Percentiles rank a stretch among this genome's conserved stretches.
Evolutionary conservation across 2,113 vertebrate genomes (phyloP).

Genomic region (Pangasianodon gigas): DNA sequence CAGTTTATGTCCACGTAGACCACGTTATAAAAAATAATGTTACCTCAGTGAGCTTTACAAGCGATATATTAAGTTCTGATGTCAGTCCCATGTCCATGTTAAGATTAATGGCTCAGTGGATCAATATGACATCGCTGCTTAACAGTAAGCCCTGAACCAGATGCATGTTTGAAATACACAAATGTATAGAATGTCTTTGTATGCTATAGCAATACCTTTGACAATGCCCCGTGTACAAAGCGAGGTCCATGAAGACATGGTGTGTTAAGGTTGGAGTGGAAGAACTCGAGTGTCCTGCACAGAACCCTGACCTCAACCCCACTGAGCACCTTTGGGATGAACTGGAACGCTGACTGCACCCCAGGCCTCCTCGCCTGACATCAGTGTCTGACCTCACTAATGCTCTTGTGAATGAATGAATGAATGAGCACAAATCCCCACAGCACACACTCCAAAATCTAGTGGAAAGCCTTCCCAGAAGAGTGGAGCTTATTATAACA

Average conservation of each 20-base stretch:
- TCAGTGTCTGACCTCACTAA: neutral
- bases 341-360: neutral
- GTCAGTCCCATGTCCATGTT: neutral
- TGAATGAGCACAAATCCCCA: neutral
- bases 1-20: neutral
- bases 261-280: neutral
- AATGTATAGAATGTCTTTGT: neutral
- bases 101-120: neutral
- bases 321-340: neutral
- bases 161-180: neutral
- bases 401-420: neutral
- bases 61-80: neutral
- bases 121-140: neutral
- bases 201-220: neutral
- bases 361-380: neutral
- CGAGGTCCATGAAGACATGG: neutral
- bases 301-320: neutral
- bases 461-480: neutral
- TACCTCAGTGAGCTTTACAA: neutral
- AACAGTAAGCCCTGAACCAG: neutral
- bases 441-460: neutral
- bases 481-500: neutral
- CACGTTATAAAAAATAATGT: neutral
- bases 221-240: neutral
- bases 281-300: neutral